These are phyloP conservation scores for Pyrrhia umbra DNA, from an alignment of 2,888 invertebrate species.

Conservation along the genomic window DNA sequence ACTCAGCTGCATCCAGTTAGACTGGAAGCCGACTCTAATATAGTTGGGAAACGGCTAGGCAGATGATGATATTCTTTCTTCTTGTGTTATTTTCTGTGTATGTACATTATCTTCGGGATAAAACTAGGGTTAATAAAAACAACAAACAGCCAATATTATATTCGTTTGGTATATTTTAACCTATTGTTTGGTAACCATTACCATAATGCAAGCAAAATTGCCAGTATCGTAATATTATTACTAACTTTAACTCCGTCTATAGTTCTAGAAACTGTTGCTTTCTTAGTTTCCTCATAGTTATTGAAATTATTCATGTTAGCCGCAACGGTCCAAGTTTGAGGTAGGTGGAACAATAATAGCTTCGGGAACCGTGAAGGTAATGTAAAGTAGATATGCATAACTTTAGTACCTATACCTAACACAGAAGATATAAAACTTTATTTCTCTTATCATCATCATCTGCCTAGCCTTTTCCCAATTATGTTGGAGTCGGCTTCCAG, in stretches of 20 bases:
- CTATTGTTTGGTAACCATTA: background rate
- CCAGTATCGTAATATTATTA: background rate
- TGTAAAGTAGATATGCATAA: background rate
- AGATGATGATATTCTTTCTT: too few species aligned
- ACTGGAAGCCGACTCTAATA: too few species aligned
- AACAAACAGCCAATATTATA: background rate
- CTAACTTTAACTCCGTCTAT: background rate
- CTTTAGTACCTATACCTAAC: too few species aligned
- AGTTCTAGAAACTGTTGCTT: background rate
- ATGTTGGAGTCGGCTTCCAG: too few species aligned
- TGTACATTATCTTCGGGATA: too few species aligned
- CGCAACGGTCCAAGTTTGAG: conserved; percentile 6
- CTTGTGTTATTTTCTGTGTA: too few species aligned
- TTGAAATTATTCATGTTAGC: conserved; percentile 23
- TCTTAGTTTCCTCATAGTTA: background rate
- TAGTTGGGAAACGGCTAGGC: too few species aligned
- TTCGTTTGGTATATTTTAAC: background rate
- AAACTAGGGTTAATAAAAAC: background rate
- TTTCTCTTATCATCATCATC: too few species aligned
- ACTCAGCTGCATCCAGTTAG: too few species aligned
- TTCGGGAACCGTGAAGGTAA: background rate
- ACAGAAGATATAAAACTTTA: too few species aligned
- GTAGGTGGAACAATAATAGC: conserved; percentile 9
- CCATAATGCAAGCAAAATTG: background rate
- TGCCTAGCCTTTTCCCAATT: too few species aligned